A percentile compares a stretch with the other conserved stretches of the same genome.
phyloP scores from a whole-genome alignment of 1,140 invertebrate genomes.

The Pogonognathellus flavescens region DNA sequence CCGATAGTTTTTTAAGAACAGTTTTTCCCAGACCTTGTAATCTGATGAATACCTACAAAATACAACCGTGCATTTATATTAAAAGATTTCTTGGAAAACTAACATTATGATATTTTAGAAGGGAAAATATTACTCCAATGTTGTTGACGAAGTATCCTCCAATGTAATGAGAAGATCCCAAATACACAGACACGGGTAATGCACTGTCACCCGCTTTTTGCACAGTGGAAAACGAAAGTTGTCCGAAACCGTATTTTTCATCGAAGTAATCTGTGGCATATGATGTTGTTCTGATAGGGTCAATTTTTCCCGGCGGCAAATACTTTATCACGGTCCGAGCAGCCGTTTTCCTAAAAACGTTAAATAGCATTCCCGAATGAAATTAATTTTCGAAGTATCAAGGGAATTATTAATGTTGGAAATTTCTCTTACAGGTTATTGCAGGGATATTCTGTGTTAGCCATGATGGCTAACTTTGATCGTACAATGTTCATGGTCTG shows the following conservation, averaged over 20 bases:
- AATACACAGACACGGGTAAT: conserved; percentile 61
- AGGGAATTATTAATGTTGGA: neutral
- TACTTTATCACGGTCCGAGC: conserved; percentile 64
- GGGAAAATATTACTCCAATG: conserved; percentile 57
- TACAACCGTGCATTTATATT: neutral
- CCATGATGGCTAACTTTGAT: conserved; percentile 42
- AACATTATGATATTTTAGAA: neutral
- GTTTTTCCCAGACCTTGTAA: conserved; percentile 64
- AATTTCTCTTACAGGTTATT: conserved; percentile 52
- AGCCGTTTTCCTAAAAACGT: conserved; percentile 26
- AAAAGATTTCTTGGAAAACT: neutral
- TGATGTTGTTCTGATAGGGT: conserved; percentile 54
- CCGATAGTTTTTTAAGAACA: conserved; percentile 27
- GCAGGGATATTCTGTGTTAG: conserved; percentile 60
- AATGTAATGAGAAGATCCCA: conserved; percentile 55
- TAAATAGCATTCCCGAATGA: neutral
- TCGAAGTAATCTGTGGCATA: conserved; percentile 65
- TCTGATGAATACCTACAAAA: conserved; percentile 60
- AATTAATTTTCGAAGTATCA: neutral
- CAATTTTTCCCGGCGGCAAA: conserved; percentile 63
- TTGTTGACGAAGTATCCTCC: conserved; percentile 57
- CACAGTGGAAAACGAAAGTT: conserved; percentile 37
- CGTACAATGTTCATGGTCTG: conserved; percentile 58
- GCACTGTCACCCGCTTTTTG: conserved; percentile 59
- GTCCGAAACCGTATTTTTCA: conserved; percentile 58